Evolutionary conservation across 1,140 invertebrate species (phyloP).

Genomic region (Coptotermes formosanus): DNA sequence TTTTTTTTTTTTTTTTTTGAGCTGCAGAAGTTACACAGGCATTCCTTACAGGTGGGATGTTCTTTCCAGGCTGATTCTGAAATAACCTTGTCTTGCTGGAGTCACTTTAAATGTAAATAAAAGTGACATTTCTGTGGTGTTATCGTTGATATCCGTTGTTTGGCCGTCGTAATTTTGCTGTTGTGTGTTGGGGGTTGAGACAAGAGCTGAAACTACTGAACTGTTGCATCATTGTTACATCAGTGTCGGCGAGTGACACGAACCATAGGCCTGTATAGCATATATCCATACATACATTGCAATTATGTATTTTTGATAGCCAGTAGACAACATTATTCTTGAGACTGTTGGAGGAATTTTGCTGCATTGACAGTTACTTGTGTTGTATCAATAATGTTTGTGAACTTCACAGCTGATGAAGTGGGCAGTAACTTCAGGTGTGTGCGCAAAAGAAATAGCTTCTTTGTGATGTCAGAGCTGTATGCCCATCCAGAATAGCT

Average conservation of each 20-base stretch:
- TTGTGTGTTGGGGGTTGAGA: neutral
- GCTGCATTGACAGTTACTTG: neutral
- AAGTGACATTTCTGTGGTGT: neutral
- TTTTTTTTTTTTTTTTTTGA: too few relatives aligned
- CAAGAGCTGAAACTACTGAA: constrained; percentile 7
- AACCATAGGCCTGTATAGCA: neutral
- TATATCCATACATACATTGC: neutral
- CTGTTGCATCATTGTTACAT: neutral
- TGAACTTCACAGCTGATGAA: neutral
- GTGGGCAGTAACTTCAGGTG: neutral
- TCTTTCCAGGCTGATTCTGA: neutral
- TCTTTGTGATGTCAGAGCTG: too few relatives aligned
- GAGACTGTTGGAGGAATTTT: constrained; percentile 2
- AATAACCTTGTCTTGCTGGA: constrained; percentile 13
- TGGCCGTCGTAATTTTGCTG: constrained; percentile 1
- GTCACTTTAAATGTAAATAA: neutral
- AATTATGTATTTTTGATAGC: constrained; percentile 14
- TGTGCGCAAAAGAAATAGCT: neutral
- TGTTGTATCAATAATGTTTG: neutral
- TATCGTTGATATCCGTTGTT: constrained; percentile 4
- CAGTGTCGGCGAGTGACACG: constrained; percentile 11
- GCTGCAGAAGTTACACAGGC: neutral
- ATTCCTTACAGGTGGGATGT: neutral
- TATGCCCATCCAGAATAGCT: too few relatives aligned
- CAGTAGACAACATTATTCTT: constrained; percentile 5